These are phyloP conservation scores for Mycogona germanica DNA, from an alignment of 2,888 invertebrate species.

Conservation along the genomic window DNA sequence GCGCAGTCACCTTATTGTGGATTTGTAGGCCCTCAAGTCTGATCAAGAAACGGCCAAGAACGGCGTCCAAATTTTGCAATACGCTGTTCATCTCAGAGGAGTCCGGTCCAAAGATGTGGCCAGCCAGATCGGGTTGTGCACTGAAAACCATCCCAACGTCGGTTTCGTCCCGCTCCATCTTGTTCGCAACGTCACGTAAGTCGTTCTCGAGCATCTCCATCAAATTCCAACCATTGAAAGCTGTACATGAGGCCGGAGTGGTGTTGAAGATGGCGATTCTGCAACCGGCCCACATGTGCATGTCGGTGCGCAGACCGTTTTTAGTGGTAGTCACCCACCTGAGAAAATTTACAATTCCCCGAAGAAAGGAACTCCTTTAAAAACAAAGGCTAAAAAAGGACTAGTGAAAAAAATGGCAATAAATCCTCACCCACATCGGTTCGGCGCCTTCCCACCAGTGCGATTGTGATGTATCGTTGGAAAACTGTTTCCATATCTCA, in stretches of 20 bases:
- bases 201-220: constrained; percentile 3
- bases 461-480: constrained; percentile 22
- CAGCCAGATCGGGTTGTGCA: constrained; percentile 29
- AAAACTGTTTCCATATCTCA: too few relatives aligned
- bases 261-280: constrained; percentile 21
- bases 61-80: constrained; percentile 29
- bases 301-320: constrained; percentile 21
- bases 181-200: background rate
- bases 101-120: constrained; percentile 31
- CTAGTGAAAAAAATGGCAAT: too few relatives aligned
- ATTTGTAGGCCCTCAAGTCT: too few relatives aligned
- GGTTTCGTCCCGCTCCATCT: constrained; percentile 5
- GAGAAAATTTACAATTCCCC: too few relatives aligned
- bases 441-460: constrained; percentile 26
- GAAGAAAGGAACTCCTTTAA: too few relatives aligned
- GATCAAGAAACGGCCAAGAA: too few relatives aligned
- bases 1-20: too few relatives aligned
- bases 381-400: too few relatives aligned
- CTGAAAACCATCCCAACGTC: constrained; percentile 25
- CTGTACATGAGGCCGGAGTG: constrained; percentile 18
- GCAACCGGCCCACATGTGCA: constrained; percentile 26
- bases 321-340: constrained; percentile 25
- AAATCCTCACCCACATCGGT: too few relatives aligned
- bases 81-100: constrained; percentile 28
- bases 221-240: constrained; percentile 1